phyloP scores from a whole-genome alignment of 2,888 invertebrate genomes.

The Sphaerophoria rueppellii region DNA sequence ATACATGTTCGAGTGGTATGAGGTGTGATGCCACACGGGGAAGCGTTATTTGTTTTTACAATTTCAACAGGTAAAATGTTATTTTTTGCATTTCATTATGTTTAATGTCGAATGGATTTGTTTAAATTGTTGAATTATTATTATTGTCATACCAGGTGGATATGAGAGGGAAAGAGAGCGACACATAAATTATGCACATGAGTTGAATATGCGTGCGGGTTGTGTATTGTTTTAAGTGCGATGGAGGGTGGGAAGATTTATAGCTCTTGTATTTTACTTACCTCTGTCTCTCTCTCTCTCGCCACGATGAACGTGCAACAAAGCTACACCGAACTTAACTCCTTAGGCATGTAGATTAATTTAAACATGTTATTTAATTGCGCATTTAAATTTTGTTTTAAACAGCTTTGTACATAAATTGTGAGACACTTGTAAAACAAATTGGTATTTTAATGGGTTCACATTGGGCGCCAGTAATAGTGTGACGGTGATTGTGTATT shows the following conservation, averaged over 20 bases:
- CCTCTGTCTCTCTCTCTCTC: not conserved
- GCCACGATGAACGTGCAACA: not conserved
- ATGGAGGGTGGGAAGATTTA: not conserved
- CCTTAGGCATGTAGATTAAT: slow-evolving; percentile 43
- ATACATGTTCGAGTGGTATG: not conserved
- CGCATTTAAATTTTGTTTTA: slow-evolving; percentile 40
- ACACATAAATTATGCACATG: slow-evolving; percentile 19
- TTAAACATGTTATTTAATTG: slow-evolving; percentile 45
- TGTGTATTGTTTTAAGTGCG: slow-evolving; percentile 1
- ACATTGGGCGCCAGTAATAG: slow-evolving; percentile 29
- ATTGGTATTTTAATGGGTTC: slow-evolving; percentile 42
- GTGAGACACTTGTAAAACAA: slow-evolving; percentile 36
- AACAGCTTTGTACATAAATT: slow-evolving; percentile 43
- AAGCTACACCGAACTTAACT: slow-evolving; percentile 13
- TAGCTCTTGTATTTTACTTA: not conserved
- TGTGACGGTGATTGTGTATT: slow-evolving; percentile 9
- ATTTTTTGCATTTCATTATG: slow-evolving; percentile 47
- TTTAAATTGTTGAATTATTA: slow-evolving; percentile 36
- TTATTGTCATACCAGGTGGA: not conserved
- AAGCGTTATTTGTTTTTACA: slow-evolving; percentile 26
- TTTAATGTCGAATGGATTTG: slow-evolving; percentile 50
- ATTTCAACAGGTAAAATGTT: slow-evolving; percentile 63
- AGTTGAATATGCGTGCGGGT: not conserved
- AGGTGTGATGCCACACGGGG: not conserved
- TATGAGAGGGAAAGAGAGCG: not conserved